Evolutionary conservation across 2,797 vertebrate species (phyloP), one percentile per base, ranked within the genome.

Genomic region (Oophaga sylvatica): DNA sequence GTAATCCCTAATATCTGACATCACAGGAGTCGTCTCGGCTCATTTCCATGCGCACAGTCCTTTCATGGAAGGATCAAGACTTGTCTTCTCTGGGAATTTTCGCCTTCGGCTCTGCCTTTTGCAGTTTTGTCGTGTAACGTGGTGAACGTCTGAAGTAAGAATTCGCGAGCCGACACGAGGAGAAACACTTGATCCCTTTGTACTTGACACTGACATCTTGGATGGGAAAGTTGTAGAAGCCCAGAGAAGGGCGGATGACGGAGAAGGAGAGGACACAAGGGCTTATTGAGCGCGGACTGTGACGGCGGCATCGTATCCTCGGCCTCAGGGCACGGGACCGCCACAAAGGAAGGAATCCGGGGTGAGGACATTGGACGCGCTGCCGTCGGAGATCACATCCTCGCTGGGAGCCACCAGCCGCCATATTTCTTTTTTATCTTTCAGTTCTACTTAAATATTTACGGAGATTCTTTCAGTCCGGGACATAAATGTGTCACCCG

Each of bases 71-170:
- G 53, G 68, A 73, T 81, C 57, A 56, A 7, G 67, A n/a, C 62
- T 13, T 62, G 79, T 56, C 63, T 71, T 62, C 60, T 84, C 76
- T 8, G 35, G 79, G 67, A 79, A 73, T 80, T 75, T 57, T 68
- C 48, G 87, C 87, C 87, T 80, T 53, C 45, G 68, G 87, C 83
- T 63, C 29, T 76, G 68, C 60, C 68, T 71, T n/a, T 48, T 75
- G 65, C 59, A 79, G 60, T 31, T 84, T 73, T 31, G 68, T 53
- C 26, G 75, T 70, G 67, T 80, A 85, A 80, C 56, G 56, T 81
- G 83, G 68, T 79, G n/a, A 17, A 73, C 62, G 56, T 85, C 59
- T 85, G 59, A 85, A 77, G 80, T 60, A 19, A 48, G 68, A 73
- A 75, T n/a, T 45, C 67, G 73, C 65, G 16, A 71, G 35, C 5